These are phyloP conservation scores for Anguilla anguilla DNA, from an alignment of 2,797 vertebrate species.

Conservation along the genomic window DNA sequence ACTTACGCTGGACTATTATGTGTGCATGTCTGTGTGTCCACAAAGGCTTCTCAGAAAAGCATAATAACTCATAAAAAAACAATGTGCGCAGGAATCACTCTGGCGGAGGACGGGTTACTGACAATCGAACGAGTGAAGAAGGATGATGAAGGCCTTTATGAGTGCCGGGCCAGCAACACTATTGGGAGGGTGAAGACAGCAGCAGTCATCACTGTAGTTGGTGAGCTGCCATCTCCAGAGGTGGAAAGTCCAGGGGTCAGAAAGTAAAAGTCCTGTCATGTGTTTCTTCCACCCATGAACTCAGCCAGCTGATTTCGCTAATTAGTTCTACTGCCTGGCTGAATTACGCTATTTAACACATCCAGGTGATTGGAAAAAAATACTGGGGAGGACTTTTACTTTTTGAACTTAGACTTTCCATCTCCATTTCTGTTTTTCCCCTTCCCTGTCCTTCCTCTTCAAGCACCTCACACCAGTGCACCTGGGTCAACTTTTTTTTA, in stretches of 20 bases:
- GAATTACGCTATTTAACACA: neutral
- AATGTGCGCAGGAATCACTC: conserved; percentile 77
- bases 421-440: neutral
- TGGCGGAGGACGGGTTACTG: conserved; percentile 73
- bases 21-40: neutral
- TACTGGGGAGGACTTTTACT: neutral
- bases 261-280: neutral
- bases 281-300: neutral
- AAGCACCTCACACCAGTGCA: neutral
- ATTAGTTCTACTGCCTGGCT: neutral
- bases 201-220: conserved; percentile 80
- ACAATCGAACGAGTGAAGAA: conserved; percentile 89
- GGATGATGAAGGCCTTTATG: conserved; percentile 87
- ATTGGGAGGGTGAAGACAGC: conserved; percentile 77
- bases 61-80: too few relatives aligned
- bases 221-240: conserved; percentile 65
- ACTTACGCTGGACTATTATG: neutral
- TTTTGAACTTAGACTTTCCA: neutral
- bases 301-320: neutral
- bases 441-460: neutral
- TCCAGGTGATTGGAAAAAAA: neutral
- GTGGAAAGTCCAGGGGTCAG: neutral
- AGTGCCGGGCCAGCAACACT: conserved; percentile 80
- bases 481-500: neutral
- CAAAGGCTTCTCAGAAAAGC: neutral